A percentile compares a stretch with the other conserved stretches of the same genome.
phyloP scores from a whole-genome alignment of 2,888 invertebrate genomes.

The Caenorhabditis macrosperma region DNA sequence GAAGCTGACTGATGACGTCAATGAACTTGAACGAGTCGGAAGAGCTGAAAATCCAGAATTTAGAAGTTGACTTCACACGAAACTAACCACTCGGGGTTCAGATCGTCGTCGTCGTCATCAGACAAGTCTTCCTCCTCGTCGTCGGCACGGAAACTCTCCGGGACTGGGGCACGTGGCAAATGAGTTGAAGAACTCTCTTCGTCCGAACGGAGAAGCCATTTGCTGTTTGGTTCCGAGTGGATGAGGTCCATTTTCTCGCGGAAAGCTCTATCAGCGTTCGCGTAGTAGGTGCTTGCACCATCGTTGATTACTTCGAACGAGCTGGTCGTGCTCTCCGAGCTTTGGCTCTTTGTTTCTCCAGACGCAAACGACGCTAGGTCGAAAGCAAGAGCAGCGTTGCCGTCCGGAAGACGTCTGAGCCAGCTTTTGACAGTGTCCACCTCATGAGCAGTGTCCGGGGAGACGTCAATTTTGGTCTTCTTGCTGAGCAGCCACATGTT shows the following conservation, averaged over 20 bases:
- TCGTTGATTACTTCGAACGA: constrained; percentile 46
- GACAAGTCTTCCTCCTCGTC: constrained; percentile 1
- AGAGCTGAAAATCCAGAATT: constrained; percentile 13
- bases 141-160: constrained; percentile 30
- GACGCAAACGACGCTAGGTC: constrained; percentile 41
- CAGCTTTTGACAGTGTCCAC: constrained; percentile 51
- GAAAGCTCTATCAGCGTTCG: constrained; percentile 25
- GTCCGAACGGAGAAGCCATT: constrained; percentile 46
- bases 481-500: constrained; percentile 52
- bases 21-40: constrained; percentile 38
- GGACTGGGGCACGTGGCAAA: constrained; percentile 51
- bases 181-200: constrained; percentile 34
- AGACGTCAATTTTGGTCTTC: constrained; percentile 32
- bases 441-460: constrained; percentile 52
- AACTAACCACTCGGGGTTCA: constrained; percentile 25
- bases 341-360: constrained; percentile 35
- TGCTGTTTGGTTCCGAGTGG: constrained; percentile 18
- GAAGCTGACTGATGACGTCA: constrained; percentile 34
- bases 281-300: constrained; percentile 3
- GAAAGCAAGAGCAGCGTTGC: constrained; percentile 30
- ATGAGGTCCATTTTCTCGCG: constrained; percentile 31
- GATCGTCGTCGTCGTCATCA: constrained; percentile 27
- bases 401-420: constrained; percentile 46
- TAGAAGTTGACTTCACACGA: not conserved
- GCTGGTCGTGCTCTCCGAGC: constrained; percentile 44